These are phyloP conservation scores for Aldrovandia affinis DNA, from an alignment of 2,797 vertebrate species.

Conservation along the genomic window DNA sequence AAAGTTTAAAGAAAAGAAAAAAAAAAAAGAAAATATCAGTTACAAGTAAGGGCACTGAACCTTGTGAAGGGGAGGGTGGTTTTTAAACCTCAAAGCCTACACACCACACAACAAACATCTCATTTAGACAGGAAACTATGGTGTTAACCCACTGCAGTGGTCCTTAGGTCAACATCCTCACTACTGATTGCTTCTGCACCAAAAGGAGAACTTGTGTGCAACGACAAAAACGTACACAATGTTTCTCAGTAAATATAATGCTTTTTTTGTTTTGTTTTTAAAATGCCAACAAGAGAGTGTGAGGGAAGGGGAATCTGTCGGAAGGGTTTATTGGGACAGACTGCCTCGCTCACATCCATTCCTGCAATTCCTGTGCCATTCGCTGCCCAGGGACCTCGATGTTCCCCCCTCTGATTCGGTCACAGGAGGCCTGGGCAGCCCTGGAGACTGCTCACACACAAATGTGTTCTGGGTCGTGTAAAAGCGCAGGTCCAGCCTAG, in stretches of 20 bases:
- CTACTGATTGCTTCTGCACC: background rate
- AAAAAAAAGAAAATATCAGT: background rate
- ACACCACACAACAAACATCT: background rate
- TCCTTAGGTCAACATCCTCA: background rate
- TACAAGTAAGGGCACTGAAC: background rate
- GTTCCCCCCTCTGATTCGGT: slow-evolving; percentile 59
- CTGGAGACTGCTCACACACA: slow-evolving; percentile 46
- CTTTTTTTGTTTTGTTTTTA: background rate
- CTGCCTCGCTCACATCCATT: slow-evolving; percentile 1
- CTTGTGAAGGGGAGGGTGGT: background rate
- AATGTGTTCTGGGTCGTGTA: slow-evolving; percentile 50
- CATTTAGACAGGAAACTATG: background rate
- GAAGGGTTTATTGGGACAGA: slow-evolving; percentile 3
- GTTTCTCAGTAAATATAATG: background rate
- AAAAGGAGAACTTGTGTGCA: background rate
- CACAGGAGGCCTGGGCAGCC: slow-evolving; percentile 48
- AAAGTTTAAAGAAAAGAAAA: slow-evolving; percentile 2
- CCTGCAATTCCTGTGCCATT: background rate
- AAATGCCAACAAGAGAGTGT: background rate
- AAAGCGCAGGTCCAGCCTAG: slow-evolving; percentile 64
- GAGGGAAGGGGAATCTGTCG: background rate
- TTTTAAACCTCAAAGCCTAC: background rate
- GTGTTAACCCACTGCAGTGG: background rate
- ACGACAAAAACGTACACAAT: background rate
- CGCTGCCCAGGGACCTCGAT: slow-evolving; percentile 31